Conservation (phyloP, 1,140 invertebrate genomes). For the Euglossa dilemma region DNA sequence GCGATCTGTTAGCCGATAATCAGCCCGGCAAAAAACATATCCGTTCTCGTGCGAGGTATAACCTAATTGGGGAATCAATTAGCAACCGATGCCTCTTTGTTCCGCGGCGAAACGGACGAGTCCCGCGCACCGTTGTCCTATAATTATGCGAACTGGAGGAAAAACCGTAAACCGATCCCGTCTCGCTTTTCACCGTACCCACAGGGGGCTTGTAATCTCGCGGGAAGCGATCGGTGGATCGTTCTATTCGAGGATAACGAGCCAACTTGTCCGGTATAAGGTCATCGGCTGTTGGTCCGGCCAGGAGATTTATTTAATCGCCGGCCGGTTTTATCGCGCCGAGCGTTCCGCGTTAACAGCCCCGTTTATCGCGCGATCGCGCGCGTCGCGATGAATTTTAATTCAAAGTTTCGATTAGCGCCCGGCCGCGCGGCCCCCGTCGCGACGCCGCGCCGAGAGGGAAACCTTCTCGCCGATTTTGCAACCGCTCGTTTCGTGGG, state of each 20-base stretch:
- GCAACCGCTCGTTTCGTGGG: constrained; percentile 3
- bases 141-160: neutral
- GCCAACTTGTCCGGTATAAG: neutral
- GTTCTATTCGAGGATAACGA: neutral
- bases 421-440: neutral
- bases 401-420: neutral
- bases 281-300: neutral
- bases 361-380: neutral
- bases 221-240: neutral
- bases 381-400: neutral
- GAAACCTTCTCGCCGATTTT: neutral
- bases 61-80: constrained; percentile 25
- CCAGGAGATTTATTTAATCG: neutral
- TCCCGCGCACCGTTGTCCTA: no score
- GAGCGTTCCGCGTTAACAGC: neutral
- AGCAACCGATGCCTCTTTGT: neutral
- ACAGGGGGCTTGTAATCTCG: neutral
- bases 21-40: neutral
- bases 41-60: no score
- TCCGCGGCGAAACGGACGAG: neutral
- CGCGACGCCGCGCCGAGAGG: neutral
- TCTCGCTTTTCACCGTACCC: neutral
- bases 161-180: neutral
- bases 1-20: neutral
- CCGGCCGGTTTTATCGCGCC: neutral